Evolutionary conservation across 2,888 invertebrate species (phyloP).

Genomic region (Pammene fasciana): DNA sequence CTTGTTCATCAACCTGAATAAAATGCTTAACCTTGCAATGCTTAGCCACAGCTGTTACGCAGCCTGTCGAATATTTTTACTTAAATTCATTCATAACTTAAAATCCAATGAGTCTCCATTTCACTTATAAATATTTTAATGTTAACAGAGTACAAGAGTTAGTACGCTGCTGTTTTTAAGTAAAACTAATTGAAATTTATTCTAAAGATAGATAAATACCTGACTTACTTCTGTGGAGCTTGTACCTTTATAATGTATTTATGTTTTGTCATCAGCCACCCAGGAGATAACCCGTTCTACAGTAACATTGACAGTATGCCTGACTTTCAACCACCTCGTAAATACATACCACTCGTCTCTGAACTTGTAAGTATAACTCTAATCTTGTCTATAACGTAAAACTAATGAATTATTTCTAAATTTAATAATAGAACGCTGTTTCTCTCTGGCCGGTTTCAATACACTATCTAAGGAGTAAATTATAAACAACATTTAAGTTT

Average conservation of each 20-base stretch:
- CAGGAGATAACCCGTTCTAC: constrained; percentile 99
- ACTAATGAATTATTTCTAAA: constrained; percentile 55
- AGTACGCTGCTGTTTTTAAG: too few species aligned
- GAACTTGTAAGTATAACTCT: constrained; percentile 95
- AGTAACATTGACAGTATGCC: constrained; percentile 99
- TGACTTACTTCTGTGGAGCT: too few species aligned
- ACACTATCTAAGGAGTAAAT: constrained; percentile 54
- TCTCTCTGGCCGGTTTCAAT: constrained; percentile 72
- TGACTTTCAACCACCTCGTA: constrained; percentile 97
- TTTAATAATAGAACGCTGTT: constrained; percentile 63
- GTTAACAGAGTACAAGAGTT: too few species aligned
- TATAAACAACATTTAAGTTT: constrained; percentile 10
- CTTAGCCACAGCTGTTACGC: too few species aligned
- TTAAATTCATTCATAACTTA: too few species aligned
- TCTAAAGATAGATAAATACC: too few species aligned
- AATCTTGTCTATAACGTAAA: constrained; percentile 36
- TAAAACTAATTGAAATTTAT: too few species aligned
- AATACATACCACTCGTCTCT: constrained; percentile 98
- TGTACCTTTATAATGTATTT: constrained; percentile 10
- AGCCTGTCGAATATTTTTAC: too few species aligned
- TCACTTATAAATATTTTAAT: too few species aligned
- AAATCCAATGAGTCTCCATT: too few species aligned
- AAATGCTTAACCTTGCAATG: too few species aligned
- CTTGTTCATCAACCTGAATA: too few species aligned
- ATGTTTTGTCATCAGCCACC: constrained; percentile 85